Conservation (phyloP, 2,888 invertebrate genomes). For the Drosophila infuscata region DNA sequence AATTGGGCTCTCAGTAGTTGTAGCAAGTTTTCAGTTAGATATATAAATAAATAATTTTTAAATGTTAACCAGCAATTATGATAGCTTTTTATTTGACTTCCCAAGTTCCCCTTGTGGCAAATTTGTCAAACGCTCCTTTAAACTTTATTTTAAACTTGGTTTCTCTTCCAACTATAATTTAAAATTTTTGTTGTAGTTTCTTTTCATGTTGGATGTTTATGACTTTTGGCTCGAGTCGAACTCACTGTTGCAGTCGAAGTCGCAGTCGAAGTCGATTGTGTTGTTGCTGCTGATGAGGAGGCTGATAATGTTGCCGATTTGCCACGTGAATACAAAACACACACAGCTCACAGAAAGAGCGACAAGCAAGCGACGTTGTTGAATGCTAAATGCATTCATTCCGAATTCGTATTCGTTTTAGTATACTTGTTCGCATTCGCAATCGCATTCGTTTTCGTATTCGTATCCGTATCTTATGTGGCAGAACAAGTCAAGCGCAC, state of each 20-base stretch:
- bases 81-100: not conserved
- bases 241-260: constrained; percentile 1
- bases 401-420: constrained; percentile 20
- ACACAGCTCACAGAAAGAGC: not conserved
- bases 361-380: not conserved
- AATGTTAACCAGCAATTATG: not conserved
- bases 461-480: constrained; percentile 40
- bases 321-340: constrained; percentile 63
- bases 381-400: constrained; percentile 37
- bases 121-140: not conserved
- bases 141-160: constrained; percentile 12
- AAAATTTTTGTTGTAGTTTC: constrained; percentile 45
- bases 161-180: constrained; percentile 48
- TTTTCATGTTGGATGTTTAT: constrained; percentile 34
- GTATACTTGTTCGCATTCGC: not conserved
- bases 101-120: not conserved
- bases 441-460: constrained; percentile 11
- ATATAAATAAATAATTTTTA: not conserved
- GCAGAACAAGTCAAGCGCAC: constrained; percentile 33
- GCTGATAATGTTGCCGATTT: constrained; percentile 71
- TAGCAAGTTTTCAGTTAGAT: not conserved
- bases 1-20: not conserved
- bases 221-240: constrained; percentile 64
- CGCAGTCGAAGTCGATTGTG: constrained; percentile 5
- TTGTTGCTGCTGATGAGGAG: constrained; percentile 49